Evolutionary conservation across 2,797 vertebrate genomes (phyloP), one percentile per base, ranked within the genome.

Genomic region (Siniperca undulata): DNA sequence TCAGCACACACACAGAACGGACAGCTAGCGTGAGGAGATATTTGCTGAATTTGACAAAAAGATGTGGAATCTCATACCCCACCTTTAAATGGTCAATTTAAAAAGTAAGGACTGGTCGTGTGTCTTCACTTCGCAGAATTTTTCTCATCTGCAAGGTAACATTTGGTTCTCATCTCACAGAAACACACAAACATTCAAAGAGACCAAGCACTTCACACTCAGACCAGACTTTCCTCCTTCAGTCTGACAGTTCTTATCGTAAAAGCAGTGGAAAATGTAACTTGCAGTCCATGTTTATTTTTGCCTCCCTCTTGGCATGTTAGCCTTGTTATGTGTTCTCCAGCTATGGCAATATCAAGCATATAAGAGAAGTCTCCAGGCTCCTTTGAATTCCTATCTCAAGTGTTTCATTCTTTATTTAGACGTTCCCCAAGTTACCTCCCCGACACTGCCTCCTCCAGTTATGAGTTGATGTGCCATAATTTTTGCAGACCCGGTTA

Each of bases 331-430:
- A 55, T 78, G 55, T 60, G 61, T 75, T 84, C 81, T 80, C 59
- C 48, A 50, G 73, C 66, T 76, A 67, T 58, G 60, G 74, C 53
- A 80, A 73, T 58, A 77, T 17, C 67, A 34, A 73, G 72, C 53
- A 44, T 70, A 65, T 81, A 24, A 89, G 89, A 85, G 55, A 73
- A 48, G 27, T 82, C 84, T 85, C 78, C 36, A 24, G 77, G 76
- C 72, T 48, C 65, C 81, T 88, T 82, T 87, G 73, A 82, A 79
- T 87, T 82, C 68, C 70, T 14, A 50, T 88, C 86, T 72, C 40
- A 59, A 79, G 86, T 58, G 78, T 79, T 85, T 79, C 83, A 76
- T 80, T 86, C 86, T 86, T 89, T 88, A 85, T 89, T 88, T 92
- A 91, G 84, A 86, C 65, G 2, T 64, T 73, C 53, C 61, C 67